Evolutionary conservation across 1,140 invertebrate species (phyloP).

Genomic region (Cyclargus thomasi): DNA sequence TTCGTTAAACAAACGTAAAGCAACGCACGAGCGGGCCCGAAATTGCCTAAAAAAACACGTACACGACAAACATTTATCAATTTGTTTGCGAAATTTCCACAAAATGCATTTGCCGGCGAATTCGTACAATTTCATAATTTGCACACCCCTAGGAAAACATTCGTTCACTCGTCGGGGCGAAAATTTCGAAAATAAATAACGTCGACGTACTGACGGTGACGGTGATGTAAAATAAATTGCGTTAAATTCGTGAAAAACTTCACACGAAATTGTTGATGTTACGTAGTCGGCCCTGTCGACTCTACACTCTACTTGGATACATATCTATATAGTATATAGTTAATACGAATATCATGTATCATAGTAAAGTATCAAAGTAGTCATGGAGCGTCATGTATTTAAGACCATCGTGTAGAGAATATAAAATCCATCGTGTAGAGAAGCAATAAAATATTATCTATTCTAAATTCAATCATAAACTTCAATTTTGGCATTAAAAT

Average conservation of each 20-base stretch:
- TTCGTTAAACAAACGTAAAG: background rate
- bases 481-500: too few relatives aligned
- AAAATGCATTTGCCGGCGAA: conserved; percentile 20
- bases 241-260: conserved; percentile 31
- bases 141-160: conserved; percentile 31
- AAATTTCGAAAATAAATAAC: conserved; percentile 44
- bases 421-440: too few relatives aligned
- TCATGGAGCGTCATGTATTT: too few relatives aligned
- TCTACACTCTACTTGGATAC: too few relatives aligned
- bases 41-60: conserved; percentile 5
- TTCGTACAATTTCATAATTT: conserved; percentile 34
- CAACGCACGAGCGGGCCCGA: background rate
- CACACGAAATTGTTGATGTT: too few relatives aligned
- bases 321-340: too few relatives aligned
- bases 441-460: too few relatives aligned
- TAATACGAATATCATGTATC: too few relatives aligned
- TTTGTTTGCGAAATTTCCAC: conserved; percentile 13
- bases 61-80: conserved; percentile 18
- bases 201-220: conserved; percentile 36
- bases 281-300: too few relatives aligned
- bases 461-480: too few relatives aligned
- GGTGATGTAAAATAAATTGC: conserved; percentile 45
- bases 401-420: too few relatives aligned
- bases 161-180: conserved; percentile 25
- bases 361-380: too few relatives aligned